Percentiles rank a stretch among this genome's conserved stretches.
Conservation (phyloP, 1,140 invertebrate species). For the Coptotermes formosanus region DNA sequence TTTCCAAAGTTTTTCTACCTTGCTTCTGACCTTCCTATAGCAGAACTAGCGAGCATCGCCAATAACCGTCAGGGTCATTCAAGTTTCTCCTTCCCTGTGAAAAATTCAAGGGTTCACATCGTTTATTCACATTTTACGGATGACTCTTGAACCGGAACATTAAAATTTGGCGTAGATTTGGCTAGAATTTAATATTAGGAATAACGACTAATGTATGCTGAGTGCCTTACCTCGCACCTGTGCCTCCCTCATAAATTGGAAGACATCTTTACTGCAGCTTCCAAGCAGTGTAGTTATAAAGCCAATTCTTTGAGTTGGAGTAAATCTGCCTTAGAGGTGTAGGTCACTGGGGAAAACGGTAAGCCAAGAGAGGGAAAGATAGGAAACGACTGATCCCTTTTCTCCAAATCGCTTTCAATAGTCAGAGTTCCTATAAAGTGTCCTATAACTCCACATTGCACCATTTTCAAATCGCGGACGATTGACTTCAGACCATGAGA, state of each 20-base stretch:
- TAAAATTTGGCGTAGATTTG: not conserved
- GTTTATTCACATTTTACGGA: not conserved
- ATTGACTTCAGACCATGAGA: not conserved
- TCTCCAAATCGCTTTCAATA: not conserved
- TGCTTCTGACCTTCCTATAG: too few species aligned
- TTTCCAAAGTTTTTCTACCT: too few species aligned
- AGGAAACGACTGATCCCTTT: not conserved
- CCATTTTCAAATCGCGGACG: not conserved
- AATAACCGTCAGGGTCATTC: too few species aligned
- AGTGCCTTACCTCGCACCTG: not conserved
- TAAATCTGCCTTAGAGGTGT: not conserved
- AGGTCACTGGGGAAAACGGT: not conserved
- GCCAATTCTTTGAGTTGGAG: not conserved
- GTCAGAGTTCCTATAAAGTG: not conserved
- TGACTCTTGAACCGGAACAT: not conserved
- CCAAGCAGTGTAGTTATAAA: not conserved
- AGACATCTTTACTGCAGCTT: not conserved
- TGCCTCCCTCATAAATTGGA: not conserved
- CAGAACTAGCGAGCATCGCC: too few species aligned
- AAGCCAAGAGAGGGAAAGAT: not conserved
- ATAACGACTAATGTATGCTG: not conserved
- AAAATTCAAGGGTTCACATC: too few species aligned
- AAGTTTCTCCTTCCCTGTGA: too few species aligned
- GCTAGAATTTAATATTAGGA: not conserved
- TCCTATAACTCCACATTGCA: not conserved